These are phyloP conservation scores for Stercorarius parasiticus DNA, from an alignment of 2,113 vertebrate species.

Conservation along the genomic window DNA sequence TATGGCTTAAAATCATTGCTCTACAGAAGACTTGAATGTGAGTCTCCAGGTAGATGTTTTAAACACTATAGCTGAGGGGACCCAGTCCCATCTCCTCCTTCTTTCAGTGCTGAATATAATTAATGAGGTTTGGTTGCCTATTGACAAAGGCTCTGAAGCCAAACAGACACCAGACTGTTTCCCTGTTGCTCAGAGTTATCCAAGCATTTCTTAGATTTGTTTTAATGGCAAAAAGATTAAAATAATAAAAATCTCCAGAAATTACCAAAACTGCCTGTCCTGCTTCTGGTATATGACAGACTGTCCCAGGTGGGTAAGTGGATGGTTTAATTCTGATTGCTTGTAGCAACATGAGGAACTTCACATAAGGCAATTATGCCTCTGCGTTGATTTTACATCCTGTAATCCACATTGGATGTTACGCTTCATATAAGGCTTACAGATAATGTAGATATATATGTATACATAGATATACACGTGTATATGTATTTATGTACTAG, in stretches of 20 bases:
- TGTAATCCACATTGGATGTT: too few relatives aligned
- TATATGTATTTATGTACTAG: background rate
- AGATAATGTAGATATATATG: background rate
- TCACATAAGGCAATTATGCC: background rate
- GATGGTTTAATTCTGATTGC: background rate
- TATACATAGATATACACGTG: too few relatives aligned
- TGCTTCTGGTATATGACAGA: background rate
- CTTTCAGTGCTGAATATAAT: background rate
- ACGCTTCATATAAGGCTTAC: background rate
- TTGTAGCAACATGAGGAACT: background rate
- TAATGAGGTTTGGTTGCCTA: background rate
- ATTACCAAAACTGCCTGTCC: background rate
- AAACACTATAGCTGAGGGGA: background rate
- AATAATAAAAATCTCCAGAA: background rate
- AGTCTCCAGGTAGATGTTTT: background rate
- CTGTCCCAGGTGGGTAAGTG: background rate
- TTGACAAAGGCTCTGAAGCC: background rate
- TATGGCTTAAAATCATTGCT: background rate
- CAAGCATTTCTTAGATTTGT: background rate
- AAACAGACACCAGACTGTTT: background rate
- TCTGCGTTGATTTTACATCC: too few relatives aligned
- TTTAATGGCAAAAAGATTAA: background rate
- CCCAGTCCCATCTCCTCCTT: background rate
- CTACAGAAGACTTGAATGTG: background rate
- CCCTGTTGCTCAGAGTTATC: background rate